Conservation (phyloP, 2,113 vertebrate genomes). For the Pao palembangensis region DNA sequence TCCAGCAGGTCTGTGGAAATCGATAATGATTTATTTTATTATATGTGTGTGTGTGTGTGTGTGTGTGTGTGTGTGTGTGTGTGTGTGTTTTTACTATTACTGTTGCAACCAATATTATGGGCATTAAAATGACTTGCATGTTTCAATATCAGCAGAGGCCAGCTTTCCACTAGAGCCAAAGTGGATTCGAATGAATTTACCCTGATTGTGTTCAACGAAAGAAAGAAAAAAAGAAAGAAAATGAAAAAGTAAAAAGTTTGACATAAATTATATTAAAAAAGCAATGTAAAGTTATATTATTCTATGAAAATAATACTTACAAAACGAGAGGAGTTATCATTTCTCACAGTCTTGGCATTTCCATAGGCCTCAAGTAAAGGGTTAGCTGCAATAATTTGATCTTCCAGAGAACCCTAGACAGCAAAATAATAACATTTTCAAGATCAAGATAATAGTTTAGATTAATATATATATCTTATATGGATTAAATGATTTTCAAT, state of each 20-base stretch:
- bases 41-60: not conserved
- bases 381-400: slow-evolving; percentile 77
- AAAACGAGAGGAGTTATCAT: slow-evolving; percentile 84
- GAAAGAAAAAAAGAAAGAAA: not conserved
- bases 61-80: not conserved
- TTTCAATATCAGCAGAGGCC: slow-evolving; percentile 23
- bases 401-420: slow-evolving; percentile 81
- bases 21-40: not conserved
- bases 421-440: not conserved
- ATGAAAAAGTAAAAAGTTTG: slow-evolving; percentile 8
- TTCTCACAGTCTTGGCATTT: slow-evolving; percentile 85
- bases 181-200: slow-evolving; percentile 27
- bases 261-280: not conserved
- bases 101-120: not conserved
- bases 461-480: not conserved
- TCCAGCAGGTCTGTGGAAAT: slow-evolving; percentile 68
- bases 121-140: slow-evolving; percentile 76
- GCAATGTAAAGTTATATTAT: not conserved
- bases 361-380: slow-evolving; percentile 81
- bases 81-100: not conserved
- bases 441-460: not conserved
- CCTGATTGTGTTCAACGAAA: not conserved
- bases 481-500: too few species aligned
- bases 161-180: slow-evolving; percentile 14
- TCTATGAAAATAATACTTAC: slow-evolving; percentile 63